phyloP scores from a whole-genome alignment of 2,113 vertebrate species.

The Chamaetylas fuelleborni region DNA sequence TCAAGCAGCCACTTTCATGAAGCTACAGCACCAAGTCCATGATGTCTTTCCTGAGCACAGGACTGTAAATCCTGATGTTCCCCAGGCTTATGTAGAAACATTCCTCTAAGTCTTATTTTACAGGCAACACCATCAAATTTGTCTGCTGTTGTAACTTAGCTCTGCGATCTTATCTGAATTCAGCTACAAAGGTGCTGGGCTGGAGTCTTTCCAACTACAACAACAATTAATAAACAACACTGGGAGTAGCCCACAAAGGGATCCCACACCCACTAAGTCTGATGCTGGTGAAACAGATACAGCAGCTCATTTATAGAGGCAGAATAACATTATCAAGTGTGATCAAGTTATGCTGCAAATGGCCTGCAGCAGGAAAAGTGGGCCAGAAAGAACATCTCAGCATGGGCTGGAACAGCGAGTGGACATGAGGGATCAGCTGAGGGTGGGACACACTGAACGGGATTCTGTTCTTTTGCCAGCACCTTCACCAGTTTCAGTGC shows the following conservation, averaged over 20 bases:
- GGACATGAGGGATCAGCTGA: neutral
- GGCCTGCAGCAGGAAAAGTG: neutral
- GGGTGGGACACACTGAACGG: rapidly evolving
- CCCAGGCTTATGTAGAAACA: neutral
- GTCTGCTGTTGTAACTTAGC: neutral
- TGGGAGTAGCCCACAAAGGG: neutral
- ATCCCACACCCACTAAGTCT: neutral
- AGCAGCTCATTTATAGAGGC: neutral
- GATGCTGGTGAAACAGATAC: neutral
- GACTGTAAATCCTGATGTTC: neutral
- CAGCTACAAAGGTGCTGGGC: neutral
- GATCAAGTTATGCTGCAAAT: neutral
- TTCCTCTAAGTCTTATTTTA: neutral
- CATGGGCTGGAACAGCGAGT: neutral
- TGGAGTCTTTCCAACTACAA: neutral
- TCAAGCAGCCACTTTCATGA: neutral
- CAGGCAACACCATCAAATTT: neutral
- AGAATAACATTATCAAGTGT: neutral
- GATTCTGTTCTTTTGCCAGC: neutral
- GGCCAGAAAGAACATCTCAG: neutral
- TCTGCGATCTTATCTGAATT: neutral
- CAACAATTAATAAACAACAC: neutral
- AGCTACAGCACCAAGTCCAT: neutral
- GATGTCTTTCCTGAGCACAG: neutral
- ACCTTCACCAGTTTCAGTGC: neutral